phyloP scores from a whole-genome alignment of 2,888 invertebrate species.

The Drosophila robusta region DNA sequence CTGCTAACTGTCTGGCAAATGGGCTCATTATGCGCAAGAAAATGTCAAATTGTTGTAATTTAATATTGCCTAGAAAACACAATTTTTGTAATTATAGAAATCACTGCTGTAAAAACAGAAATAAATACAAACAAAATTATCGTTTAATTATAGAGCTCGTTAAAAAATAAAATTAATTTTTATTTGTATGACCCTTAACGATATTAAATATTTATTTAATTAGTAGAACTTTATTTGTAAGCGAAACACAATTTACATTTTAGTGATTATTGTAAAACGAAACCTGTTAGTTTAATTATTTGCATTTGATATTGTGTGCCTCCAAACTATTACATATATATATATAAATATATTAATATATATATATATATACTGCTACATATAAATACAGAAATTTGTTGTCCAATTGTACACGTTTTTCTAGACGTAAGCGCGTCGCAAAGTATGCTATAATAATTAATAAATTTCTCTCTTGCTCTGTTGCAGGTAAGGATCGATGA shows the following conservation, averaged over 20 bases:
- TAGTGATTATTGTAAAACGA: conserved; percentile 52
- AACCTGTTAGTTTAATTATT: conserved; percentile 19
- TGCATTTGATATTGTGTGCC: conserved; percentile 64
- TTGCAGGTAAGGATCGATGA: conserved; percentile 85
- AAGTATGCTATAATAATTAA: conserved; percentile 32
- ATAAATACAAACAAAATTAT: conserved; percentile 13
- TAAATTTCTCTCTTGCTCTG: conserved; percentile 54
- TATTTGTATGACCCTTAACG: conserved; percentile 17
- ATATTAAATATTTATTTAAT: conserved; percentile 20
- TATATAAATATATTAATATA: conserved; percentile 20
- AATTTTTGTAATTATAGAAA: conserved; percentile 41
- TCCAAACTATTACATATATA: conserved; percentile 14
- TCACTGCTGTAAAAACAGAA: conserved; percentile 5
- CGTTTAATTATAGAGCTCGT: conserved; percentile 50
- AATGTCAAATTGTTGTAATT: conserved; percentile 48
- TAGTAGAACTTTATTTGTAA: conserved; percentile 32
- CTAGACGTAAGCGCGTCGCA: conserved; percentile 17
- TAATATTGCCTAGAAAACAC: conserved; percentile 32
- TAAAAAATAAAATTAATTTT: conserved; percentile 19
- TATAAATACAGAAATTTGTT: conserved; percentile 38
- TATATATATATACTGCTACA: conserved; percentile 19
- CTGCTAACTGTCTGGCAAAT: conserved; percentile 22
- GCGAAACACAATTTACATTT: conserved; percentile 10
- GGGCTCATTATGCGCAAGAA: conserved; percentile 42
- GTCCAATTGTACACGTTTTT: conserved; percentile 50